Evolutionary conservation across 2,888 invertebrate genomes (phyloP).

Genomic region (Erebia palarica): DNA sequence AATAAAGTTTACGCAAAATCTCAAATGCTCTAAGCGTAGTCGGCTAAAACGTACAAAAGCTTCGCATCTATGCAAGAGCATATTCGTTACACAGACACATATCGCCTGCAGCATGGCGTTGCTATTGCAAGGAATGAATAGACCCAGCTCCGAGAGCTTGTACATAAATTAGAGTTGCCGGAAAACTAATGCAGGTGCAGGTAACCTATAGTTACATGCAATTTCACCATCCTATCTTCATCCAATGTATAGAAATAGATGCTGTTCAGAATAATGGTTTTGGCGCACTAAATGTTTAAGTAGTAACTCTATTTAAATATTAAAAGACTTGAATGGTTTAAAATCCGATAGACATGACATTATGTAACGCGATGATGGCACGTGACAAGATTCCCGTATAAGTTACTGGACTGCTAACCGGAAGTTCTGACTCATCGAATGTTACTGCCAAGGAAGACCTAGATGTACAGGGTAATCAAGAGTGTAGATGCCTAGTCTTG

Average conservation of each 20-base stretch:
- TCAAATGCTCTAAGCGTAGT: no score
- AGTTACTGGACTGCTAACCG: no score
- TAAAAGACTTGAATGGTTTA: no score
- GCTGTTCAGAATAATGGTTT: neutral
- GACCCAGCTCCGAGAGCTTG: neutral
- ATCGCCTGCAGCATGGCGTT: slow-evolving; percentile 12
- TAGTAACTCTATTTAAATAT: no score
- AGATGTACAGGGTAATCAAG: no score
- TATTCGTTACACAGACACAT: slow-evolving; percentile 7
- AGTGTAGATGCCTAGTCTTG: no score
- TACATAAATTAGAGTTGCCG: slow-evolving; percentile 7
- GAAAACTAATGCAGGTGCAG: neutral
- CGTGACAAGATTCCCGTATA: no score
- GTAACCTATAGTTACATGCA: neutral
- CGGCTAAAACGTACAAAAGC: neutral
- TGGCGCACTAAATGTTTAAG: neutral
- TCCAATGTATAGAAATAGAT: neutral
- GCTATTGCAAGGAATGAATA: slow-evolving; percentile 16
- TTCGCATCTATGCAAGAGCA: neutral
- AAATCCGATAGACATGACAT: no score
- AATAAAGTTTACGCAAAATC: no score
- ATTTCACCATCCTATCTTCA: neutral
- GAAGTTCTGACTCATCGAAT: no score
- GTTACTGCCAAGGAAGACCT: no score
- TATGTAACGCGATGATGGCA: no score